A percentile compares a stretch with the other conserved stretches of the same genome.
Evolutionary conservation across 2,797 vertebrate genomes (phyloP).

Genomic region (Peromyscus melanophrys): DNA sequence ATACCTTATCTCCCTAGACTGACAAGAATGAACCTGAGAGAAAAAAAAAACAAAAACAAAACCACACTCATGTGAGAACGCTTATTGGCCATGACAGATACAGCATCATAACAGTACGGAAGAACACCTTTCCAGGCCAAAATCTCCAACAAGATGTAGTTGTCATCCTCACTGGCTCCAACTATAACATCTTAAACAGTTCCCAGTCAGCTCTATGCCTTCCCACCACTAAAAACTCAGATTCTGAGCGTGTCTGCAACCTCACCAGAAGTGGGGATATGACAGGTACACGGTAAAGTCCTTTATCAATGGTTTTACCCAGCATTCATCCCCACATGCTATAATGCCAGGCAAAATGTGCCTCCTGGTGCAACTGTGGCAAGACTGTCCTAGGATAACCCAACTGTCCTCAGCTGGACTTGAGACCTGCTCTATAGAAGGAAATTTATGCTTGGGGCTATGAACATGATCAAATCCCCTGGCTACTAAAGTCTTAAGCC

Average conservation of each 20-base stretch:
- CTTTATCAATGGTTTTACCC: not conserved
- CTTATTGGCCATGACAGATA: not conserved
- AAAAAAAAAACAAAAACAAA: not conserved
- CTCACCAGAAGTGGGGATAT: not conserved
- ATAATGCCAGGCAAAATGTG: not conserved
- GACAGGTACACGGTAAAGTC: not conserved
- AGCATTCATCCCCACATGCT: not conserved
- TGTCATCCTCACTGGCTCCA: not conserved
- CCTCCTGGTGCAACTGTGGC: not conserved
- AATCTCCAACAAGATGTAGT: not conserved
- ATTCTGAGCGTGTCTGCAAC: not conserved
- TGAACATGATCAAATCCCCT: not conserved
- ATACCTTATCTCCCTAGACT: not conserved
- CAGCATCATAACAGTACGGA: not conserved
- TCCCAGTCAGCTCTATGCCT: not conserved
- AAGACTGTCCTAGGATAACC: not conserved
- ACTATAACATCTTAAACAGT: not conserved
- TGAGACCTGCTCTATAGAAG: not conserved
- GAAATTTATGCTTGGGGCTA: not conserved
- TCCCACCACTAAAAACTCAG: not conserved
- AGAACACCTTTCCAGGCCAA: not conserved
- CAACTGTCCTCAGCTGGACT: not conserved
- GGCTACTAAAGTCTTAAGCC: not conserved
- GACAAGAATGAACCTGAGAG: not conserved
- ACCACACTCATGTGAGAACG: not conserved